These are phyloP conservation scores for Crocidura indochinensis DNA, from an alignment of 2,797 vertebrate genomes.

Conservation along the genomic window DNA sequence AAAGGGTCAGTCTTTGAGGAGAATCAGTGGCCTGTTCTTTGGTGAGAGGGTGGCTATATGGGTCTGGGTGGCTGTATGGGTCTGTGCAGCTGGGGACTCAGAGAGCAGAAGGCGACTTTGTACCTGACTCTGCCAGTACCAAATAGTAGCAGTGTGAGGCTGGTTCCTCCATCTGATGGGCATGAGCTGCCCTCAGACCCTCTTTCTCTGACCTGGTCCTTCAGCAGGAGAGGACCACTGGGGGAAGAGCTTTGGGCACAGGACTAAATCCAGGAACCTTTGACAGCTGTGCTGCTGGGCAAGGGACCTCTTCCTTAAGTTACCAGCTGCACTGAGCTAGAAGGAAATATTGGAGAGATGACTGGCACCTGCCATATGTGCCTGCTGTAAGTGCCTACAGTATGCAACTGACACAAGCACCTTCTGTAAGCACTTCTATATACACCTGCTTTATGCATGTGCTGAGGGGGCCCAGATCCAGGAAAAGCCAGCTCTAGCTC, in stretches of 20 bases:
- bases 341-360: no score
- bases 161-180: slow-evolving; percentile 27
- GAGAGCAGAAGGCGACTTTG: slow-evolving; percentile 27
- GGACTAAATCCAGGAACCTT: neutral
- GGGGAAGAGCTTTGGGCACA: neutral
- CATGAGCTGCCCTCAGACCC: neutral
- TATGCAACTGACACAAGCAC: no score
- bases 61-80: slow-evolving; percentile 8
- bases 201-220: slow-evolving; percentile 37
- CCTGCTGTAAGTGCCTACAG: no score
- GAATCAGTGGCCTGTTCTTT: neutral
- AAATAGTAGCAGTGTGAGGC: slow-evolving; percentile 10
- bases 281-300: no score
- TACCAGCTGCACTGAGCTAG: no score
- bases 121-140: slow-evolving; percentile 58
- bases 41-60: neutral
- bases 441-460: no score
- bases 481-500: no score
- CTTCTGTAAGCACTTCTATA: no score
- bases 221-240: neutral
- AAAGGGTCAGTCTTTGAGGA: neutral
- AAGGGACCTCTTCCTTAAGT: no score
- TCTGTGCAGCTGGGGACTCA: slow-evolving; percentile 14
- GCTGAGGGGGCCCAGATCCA: no score
- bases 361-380: no score